Conservation (phyloP, 2,113 vertebrate species). For the Takifugu flavidus region DNA sequence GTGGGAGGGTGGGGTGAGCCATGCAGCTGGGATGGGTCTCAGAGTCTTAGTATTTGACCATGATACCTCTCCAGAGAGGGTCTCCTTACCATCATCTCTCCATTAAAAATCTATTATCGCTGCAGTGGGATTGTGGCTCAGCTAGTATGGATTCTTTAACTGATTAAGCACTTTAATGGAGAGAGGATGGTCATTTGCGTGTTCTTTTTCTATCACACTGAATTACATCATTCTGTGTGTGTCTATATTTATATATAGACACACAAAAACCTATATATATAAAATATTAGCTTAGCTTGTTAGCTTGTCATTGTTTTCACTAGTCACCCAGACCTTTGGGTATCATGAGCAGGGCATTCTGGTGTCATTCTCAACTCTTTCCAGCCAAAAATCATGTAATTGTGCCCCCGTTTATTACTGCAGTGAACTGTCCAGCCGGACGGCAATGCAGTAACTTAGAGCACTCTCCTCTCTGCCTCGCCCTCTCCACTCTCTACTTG, state of each 20-base stretch:
- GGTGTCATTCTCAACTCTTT: no score
- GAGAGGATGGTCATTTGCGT: conserved; percentile 22
- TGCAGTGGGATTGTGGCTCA: conserved; percentile 62
- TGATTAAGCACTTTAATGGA: conserved; percentile 64
- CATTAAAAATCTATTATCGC: conserved; percentile 77
- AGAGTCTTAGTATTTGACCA: conserved; percentile 59
- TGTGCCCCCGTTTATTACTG: no score
- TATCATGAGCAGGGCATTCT: no score
- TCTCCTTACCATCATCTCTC: conserved; percentile 69
- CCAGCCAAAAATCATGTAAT: no score
- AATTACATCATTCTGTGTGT: no score
- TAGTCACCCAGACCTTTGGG: no score
- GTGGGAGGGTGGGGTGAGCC: conserved; percentile 45
- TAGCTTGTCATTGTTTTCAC: no score
- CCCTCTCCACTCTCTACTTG: conserved; percentile 27
- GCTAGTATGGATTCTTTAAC: conserved; percentile 69
- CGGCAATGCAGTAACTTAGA: no score
- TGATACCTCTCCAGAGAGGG: conserved; percentile 69
- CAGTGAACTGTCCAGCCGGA: no score
- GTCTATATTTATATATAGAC: no score
- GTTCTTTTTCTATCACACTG: neutral
- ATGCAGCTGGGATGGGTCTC: conserved; percentile 53
- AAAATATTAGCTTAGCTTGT: no score
- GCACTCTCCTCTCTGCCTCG: conserved; percentile 1
- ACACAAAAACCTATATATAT: no score